These are phyloP conservation scores for Sweltsa coloradensis DNA, from an alignment of 1,140 invertebrate genomes.

Conservation along the genomic window DNA sequence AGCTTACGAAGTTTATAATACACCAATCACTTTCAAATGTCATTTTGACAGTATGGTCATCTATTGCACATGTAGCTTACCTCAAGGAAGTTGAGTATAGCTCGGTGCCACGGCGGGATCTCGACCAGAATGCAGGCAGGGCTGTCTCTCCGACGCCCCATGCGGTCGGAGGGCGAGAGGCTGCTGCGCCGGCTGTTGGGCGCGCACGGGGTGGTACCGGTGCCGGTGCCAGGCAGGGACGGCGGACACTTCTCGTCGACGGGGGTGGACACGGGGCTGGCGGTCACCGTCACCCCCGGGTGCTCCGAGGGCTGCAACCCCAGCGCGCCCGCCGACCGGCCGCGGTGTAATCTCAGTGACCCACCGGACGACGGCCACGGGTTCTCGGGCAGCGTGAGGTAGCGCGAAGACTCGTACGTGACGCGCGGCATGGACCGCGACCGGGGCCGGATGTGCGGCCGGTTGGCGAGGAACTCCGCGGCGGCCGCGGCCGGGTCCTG, in stretches of 20 bases:
- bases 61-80: too few relatives aligned
- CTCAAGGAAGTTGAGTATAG: constrained; percentile 33
- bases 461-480: constrained; percentile 21
- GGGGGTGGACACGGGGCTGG: neutral
- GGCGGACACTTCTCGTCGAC: constrained; percentile 2
- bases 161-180: constrained; percentile 30
- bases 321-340: constrained; percentile 22
- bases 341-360: constrained; percentile 22
- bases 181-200: constrained; percentile 27
- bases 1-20: too few relatives aligned
- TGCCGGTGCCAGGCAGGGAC: constrained; percentile 8
- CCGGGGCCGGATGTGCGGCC: constrained; percentile 28
- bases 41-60: too few relatives aligned
- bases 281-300: neutral
- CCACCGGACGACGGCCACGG: constrained; percentile 16
- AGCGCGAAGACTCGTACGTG: constrained; percentile 31
- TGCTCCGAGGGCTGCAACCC: neutral
- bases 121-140: constrained; percentile 25
- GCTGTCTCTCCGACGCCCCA: constrained; percentile 26
- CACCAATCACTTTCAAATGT: too few relatives aligned
- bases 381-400: constrained; percentile 28
- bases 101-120: constrained; percentile 31
- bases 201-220: constrained; percentile 6
- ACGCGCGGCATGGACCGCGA: constrained; percentile 39
- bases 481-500: constrained; percentile 18